Conservation (phyloP, 2,113 vertebrate genomes). For the Paralichthys olivaceus region DNA sequence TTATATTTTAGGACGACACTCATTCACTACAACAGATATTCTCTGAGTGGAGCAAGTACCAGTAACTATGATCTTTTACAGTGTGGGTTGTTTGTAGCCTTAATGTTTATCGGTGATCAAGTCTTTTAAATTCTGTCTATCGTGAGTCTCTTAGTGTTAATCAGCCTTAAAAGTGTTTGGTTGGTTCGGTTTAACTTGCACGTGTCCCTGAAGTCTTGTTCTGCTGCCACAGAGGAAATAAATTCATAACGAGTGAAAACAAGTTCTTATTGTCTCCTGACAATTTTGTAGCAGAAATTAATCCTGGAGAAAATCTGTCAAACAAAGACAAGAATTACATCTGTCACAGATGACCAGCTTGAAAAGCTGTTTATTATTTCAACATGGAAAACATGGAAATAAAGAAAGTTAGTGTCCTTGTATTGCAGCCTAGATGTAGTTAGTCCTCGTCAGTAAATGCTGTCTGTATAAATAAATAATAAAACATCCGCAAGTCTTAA, state of each 20-base stretch:
- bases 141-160: not conserved
- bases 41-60: too few relatives aligned
- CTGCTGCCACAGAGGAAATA: not conserved
- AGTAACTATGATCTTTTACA: too few relatives aligned
- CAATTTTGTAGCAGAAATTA: not conserved
- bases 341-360: not conserved
- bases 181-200: not conserved
- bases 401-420: not conserved
- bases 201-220: not conserved
- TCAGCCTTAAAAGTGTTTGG: not conserved
- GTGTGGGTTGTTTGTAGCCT: not conserved
- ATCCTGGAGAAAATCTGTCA: not conserved
- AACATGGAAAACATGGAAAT: not conserved
- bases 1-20: too few relatives aligned
- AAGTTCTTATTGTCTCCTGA: not conserved
- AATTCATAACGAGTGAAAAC: too few relatives aligned
- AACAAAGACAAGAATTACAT: not conserved
- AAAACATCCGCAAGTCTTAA: not conserved
- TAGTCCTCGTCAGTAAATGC: not conserved
- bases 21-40: too few relatives aligned
- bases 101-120: too few relatives aligned
- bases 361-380: not conserved
- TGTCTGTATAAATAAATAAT: not conserved
- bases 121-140: not conserved
- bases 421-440: too few relatives aligned